These are phyloP conservation scores for Microchrysa polita DNA, from an alignment of 2,888 invertebrate genomes.

Conservation along the genomic window DNA sequence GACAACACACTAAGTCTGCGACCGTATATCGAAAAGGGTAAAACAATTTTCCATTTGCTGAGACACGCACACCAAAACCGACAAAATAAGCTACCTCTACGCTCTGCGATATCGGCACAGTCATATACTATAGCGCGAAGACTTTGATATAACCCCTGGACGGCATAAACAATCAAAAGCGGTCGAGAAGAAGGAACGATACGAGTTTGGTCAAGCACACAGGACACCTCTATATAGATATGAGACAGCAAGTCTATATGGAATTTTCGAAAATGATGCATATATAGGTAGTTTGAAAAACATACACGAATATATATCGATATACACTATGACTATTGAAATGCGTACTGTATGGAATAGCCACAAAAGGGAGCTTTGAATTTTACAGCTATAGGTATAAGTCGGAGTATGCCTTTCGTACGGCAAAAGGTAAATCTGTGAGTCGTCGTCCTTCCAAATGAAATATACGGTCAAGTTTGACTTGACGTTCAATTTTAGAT, in stretches of 20 bases:
- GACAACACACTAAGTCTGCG: constrained; percentile 14
- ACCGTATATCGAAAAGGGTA: constrained; percentile 25
- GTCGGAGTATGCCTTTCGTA: background rate
- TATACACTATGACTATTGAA: constrained; percentile 18
- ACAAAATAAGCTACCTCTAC: too few species aligned
- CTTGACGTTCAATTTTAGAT: constrained; percentile 15
- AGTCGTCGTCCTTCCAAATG: background rate
- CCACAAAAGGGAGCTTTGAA: constrained; percentile 23
- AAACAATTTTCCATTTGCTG: constrained; percentile 15
- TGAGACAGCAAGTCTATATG: constrained; percentile 12
- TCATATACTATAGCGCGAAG: background rate
- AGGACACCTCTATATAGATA: constrained; percentile 18
- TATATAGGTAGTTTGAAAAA: constrained; percentile 13
- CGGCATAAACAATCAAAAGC: constrained; percentile 43
- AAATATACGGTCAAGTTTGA: constrained; percentile 27
- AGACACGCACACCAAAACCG: background rate
- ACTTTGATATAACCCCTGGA: constrained; percentile 9
- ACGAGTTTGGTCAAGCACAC: constrained; percentile 1
- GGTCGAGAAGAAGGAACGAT: constrained; percentile 15
- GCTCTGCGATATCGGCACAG: background rate
- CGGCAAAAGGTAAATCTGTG: background rate
- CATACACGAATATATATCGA: background rate
- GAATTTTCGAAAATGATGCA: constrained; percentile 38
- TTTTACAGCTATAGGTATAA: background rate
- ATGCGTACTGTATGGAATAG: constrained; percentile 9